phyloP scores from a whole-genome alignment of 2,113 vertebrate genomes.

The Tragelaphus scriptus region DNA sequence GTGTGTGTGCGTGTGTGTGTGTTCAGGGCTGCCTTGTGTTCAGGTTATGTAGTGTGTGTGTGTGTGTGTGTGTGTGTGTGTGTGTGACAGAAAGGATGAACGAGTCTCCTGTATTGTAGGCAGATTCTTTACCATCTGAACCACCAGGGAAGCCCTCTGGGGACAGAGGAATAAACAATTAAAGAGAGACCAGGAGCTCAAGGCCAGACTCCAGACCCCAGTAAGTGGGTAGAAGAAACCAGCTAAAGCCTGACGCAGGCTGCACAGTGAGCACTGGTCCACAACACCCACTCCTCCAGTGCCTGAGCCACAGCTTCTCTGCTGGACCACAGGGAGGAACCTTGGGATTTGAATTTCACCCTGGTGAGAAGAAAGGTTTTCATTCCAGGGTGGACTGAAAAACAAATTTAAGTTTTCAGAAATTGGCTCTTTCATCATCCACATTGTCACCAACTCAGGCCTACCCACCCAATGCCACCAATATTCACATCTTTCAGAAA shows the following conservation, averaged over 20 bases:
- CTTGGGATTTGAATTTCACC: not conserved
- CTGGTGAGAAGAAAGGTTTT: not conserved
- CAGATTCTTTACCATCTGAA: not conserved
- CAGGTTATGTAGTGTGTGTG: not conserved
- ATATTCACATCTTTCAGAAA: not conserved
- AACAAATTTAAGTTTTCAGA: not conserved
- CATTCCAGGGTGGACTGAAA: not conserved
- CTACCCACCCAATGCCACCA: not conserved
- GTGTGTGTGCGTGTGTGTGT: no score
- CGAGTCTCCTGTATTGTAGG: not conserved
- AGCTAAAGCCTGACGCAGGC: not conserved
- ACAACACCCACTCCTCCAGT: not conserved
- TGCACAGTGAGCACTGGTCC: accelerated
- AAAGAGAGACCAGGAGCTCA: not conserved
- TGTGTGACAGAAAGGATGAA: not conserved
- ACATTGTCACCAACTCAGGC: not conserved
- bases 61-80: not conserved
- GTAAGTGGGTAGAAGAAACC: not conserved
- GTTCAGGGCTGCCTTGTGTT: not conserved
- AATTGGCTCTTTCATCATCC: not conserved
- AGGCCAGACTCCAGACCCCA: not conserved
- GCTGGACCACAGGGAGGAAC: not conserved
- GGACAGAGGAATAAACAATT: not conserved
- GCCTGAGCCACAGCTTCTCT: accelerated
- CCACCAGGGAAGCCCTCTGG: not conserved